A percentile compares a stretch with the other conserved stretches of the same genome.
phyloP scores from a whole-genome alignment of 2,113 vertebrate genomes.

The Scophthalmus maximus region DNA sequence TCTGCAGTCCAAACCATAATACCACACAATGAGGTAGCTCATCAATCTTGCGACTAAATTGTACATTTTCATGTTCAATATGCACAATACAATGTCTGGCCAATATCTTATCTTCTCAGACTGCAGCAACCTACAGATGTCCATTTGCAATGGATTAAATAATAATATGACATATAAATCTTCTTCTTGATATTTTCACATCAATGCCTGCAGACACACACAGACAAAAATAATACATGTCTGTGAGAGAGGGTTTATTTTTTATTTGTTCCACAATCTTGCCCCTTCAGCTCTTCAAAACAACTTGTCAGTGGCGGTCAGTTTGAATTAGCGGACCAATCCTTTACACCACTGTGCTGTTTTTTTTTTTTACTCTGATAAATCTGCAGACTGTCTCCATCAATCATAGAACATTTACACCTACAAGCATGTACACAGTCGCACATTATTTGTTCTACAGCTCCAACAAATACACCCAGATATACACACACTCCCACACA shows the following conservation, averaged over 20 bases:
- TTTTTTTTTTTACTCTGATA: constrained; percentile 64
- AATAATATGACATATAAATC: too few species aligned
- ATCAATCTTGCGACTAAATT: constrained; percentile 33
- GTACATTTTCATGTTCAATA: constrained; percentile 13
- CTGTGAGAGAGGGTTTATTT: constrained; percentile 41
- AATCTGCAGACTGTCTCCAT: constrained; percentile 72
- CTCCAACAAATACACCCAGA: constrained; percentile 17
- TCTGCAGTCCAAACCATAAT: constrained; percentile 1
- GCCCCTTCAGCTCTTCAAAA: constrained; percentile 72
- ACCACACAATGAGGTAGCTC: constrained; percentile 8
- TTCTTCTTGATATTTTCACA: constrained; percentile 54
- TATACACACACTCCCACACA: not conserved
- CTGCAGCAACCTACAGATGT: constrained; percentile 48
- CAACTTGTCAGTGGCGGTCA: constrained; percentile 74
- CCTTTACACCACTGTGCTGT: constrained; percentile 49
- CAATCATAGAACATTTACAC: constrained; percentile 52
- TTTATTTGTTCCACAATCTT: constrained; percentile 45
- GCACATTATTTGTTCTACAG: constrained; percentile 46
- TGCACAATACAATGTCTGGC: constrained; percentile 40
- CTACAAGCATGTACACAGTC: constrained; percentile 19
- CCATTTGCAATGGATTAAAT: constrained; percentile 66
- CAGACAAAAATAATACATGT: constrained; percentile 58
- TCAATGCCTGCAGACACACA: constrained; percentile 38
- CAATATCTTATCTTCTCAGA: constrained; percentile 38
- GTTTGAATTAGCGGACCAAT: constrained; percentile 67